Evolutionary conservation across 2,113 vertebrate species (phyloP).

Genomic region (Eulemur rufifrons): DNA sequence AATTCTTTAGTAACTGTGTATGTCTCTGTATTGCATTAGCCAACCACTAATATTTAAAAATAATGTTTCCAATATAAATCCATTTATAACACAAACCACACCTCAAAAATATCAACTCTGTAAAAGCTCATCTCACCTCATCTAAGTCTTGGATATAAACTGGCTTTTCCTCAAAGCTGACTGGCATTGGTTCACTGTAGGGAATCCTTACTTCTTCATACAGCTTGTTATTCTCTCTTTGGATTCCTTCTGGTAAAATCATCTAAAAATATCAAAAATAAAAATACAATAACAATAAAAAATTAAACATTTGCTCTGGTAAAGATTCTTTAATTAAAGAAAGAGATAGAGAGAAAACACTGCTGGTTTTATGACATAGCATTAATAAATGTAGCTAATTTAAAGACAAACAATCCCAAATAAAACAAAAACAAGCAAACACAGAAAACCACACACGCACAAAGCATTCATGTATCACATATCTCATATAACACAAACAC

Average conservation of each 20-base stretch:
- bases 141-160: constrained; percentile 95
- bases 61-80: constrained; percentile 21
- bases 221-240: constrained; percentile 94
- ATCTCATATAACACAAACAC: not conserved
- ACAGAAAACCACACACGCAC: not conserved
- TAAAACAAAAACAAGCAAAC: not conserved
- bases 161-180: constrained; percentile 94
- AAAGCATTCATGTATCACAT: not conserved
- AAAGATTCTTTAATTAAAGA: constrained; percentile 17
- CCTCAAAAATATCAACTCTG: constrained; percentile 26
- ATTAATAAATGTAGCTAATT: constrained; percentile 18
- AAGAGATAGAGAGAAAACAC: not conserved
- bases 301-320: not conserved
- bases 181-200: constrained; percentile 92
- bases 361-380: not conserved
- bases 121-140: constrained; percentile 88
- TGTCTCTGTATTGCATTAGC: not conserved
- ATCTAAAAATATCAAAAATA: constrained; percentile 85
- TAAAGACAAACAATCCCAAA: constrained; percentile 42
- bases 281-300: constrained; percentile 27
- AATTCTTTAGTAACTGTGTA: not conserved
- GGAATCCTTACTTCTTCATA: constrained; percentile 97
- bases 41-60: not conserved
- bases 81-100: not conserved
- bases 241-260: constrained; percentile 94